These are phyloP conservation scores for Ruditapes philippinarum DNA, from an alignment of 1,140 invertebrate species.

Conservation along the genomic window DNA sequence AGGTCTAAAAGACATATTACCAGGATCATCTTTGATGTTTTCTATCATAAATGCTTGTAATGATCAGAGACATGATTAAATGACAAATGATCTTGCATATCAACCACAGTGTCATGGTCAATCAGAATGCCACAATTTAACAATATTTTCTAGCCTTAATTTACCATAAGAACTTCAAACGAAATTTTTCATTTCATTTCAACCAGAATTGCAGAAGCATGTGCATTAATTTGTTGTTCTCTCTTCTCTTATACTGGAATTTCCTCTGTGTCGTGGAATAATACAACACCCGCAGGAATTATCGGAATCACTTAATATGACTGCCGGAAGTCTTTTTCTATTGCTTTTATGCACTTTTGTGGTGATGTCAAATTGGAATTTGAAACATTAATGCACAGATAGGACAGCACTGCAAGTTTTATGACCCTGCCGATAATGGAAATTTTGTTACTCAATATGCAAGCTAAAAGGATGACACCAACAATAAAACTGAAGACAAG, in stretches of 20 bases:
- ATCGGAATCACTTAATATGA: not conserved
- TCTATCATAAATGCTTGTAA: too few species aligned
- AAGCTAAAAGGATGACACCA: too few species aligned
- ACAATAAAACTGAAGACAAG: not conserved
- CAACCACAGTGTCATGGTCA: too few species aligned
- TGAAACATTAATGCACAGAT: slow-evolving; percentile 3
- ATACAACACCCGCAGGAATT: not conserved
- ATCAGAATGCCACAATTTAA: too few species aligned
- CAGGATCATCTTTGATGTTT: too few species aligned
- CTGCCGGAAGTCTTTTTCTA: not conserved
- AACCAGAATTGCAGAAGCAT: not conserved
- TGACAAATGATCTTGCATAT: too few species aligned
- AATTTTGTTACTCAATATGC: too few species aligned
- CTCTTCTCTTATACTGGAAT: not conserved
- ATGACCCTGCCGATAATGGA: too few species aligned
- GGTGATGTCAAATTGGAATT: not conserved
- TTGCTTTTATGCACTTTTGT: not conserved
- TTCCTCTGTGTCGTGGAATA: not conserved
- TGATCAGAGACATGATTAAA: too few species aligned
- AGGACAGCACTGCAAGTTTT: not conserved
- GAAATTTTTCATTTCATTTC: slow-evolving; percentile 10
- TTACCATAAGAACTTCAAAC: slow-evolving; percentile 1
- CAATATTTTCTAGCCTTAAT: not conserved
- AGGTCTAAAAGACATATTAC: too few species aligned
- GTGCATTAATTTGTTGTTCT: not conserved